phyloP scores from a whole-genome alignment of 2,888 invertebrate genomes.

The Ethmia dodecea region DNA sequence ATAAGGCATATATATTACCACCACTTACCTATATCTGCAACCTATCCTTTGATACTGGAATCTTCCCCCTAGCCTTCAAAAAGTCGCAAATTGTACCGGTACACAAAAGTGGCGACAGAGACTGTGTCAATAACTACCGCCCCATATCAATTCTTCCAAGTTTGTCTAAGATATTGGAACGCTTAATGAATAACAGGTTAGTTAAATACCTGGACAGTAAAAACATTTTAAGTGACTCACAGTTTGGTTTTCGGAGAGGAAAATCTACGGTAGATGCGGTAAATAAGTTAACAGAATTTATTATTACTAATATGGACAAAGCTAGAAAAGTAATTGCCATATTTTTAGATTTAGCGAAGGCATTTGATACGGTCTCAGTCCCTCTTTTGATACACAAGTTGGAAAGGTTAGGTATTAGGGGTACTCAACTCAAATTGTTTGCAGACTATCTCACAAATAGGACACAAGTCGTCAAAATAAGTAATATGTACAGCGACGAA shows the following conservation, averaged over 20 bases:
- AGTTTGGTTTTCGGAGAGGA: not conserved
- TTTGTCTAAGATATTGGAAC: not conserved
- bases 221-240: not conserved
- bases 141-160: too few relatives aligned
- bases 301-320: not conserved
- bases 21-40: not conserved
- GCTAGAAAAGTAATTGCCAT: not conserved
- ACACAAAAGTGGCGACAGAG: not conserved
- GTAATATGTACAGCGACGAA: not conserved
- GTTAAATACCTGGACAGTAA: not conserved
- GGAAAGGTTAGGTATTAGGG: not conserved
- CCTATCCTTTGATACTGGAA: not conserved
- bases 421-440: too few relatives aligned
- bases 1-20: not conserved
- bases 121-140: conserved; percentile 1
- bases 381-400: not conserved
- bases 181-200: not conserved
- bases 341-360: not conserved
- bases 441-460: not conserved
- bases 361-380: not conserved
- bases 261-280: not conserved
- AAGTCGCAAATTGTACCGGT: not conserved
- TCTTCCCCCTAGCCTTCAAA: not conserved
- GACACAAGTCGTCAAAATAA: not conserved
- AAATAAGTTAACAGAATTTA: not conserved